Base-by-base conservation (phyloP, 1,140 invertebrate genomes). In the Drosophila orosa region DNA sequence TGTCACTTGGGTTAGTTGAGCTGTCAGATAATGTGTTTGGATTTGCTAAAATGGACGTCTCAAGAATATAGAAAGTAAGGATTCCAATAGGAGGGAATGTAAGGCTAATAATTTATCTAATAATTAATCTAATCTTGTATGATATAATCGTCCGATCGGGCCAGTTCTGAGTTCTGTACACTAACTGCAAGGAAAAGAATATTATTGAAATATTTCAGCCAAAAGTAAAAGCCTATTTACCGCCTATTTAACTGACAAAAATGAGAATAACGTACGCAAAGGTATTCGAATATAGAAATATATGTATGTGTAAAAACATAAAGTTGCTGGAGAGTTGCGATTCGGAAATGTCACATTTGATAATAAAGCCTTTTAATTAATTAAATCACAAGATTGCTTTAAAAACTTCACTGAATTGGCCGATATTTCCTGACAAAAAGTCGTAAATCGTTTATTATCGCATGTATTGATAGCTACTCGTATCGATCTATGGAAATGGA, bases 371-470 rank as follows among this genome's bases (percentile, higher is more conserved):
- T 33, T 22, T 35, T 3, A 7, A 1, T 19, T 35, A 35, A 54
- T 54, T 35, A 54, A 35, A 35, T 24, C 8, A 1, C 35, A 68
- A 48, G 19, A n/a, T 33, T 5, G 7, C 54, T 54, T 22, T 27
- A 42, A 33, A 47, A 63, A 80, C 71, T 80, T 79, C 62, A 60
- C 62, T 54, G 74, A 79, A 74, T 80, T 80, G 78, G 55, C 48
- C 42, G 15, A 66, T 44, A 65, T 58, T 40, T 19, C 1, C 29
- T 48, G 25, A 37, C n/a, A 35, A 80, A 80, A 55, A 71, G 56
- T 66, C 78, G 59, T 80, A 75, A 80, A 80, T 80, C 77, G 74
- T 80, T 79, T 74, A 61, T 60, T 40, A 55, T 40, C 40, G 37
- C 29, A 67, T 42, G 17, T 61, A 37, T 63, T 24, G 35, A 40